A percentile compares a stretch with the other conserved stretches of the same genome.
These are phyloP conservation scores for Scortum barcoo DNA, from an alignment of 2,113 vertebrate genomes.

Conservation along the genomic window DNA sequence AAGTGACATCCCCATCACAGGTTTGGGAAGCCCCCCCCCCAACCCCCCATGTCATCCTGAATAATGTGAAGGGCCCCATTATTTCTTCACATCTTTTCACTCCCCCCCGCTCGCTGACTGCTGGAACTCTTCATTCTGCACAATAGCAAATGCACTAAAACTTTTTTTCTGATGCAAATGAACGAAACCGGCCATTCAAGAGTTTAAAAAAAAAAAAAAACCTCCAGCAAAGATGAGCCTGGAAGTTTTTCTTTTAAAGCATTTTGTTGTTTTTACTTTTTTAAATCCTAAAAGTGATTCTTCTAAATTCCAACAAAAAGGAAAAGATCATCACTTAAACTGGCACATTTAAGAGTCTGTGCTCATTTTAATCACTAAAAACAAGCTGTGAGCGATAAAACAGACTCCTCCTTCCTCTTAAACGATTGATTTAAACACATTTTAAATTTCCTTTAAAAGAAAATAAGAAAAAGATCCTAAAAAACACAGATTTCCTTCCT, in stretches of 20 bases:
- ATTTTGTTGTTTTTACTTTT: no score
- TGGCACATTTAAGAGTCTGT: no score
- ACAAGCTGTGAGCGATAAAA: no score
- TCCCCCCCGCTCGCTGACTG: slow-evolving; percentile 87
- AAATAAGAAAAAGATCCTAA: not conserved
- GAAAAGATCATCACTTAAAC: no score
- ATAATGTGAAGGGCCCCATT: slow-evolving; percentile 90
- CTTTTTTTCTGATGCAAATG: slow-evolving; percentile 98
- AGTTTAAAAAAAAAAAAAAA: slow-evolving; percentile 71
- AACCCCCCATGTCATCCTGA: slow-evolving; percentile 81
- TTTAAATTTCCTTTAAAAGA: no score
- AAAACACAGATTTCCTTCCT: no score
- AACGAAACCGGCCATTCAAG: slow-evolving; percentile 79
- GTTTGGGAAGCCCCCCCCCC: slow-evolving; percentile 85
- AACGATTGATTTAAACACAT: no score
- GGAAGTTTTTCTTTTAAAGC: not conserved
- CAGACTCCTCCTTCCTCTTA: no score
- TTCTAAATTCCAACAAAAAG: no score
- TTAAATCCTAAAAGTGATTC: not conserved
- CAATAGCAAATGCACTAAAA: slow-evolving; percentile 94
- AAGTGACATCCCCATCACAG: slow-evolving; percentile 88
- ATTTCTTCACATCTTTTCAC: slow-evolving; percentile 88
- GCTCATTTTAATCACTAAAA: no score
- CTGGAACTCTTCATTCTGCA: slow-evolving; percentile 91
- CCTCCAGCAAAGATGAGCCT: slow-evolving; percentile 46